These are phyloP conservation scores for Nannospalax galili DNA, from an alignment of 2,113 vertebrate species.

Conservation along the genomic window DNA sequence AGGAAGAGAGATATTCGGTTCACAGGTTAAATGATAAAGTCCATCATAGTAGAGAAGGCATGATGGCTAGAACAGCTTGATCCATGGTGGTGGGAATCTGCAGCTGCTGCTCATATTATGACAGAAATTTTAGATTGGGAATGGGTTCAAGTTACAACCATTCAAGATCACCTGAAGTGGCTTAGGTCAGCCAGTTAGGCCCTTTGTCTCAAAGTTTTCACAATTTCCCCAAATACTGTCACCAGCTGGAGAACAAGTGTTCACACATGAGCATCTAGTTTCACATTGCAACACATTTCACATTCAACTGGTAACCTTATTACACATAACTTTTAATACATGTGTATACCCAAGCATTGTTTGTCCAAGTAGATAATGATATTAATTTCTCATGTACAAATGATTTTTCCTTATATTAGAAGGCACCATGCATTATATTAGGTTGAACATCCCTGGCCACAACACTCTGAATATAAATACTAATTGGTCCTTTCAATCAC, in stretches of 20 bases:
- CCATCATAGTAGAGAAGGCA: background rate
- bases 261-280: background rate
- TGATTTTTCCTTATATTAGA: background rate
- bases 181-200: background rate
- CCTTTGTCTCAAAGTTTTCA: background rate
- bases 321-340: background rate
- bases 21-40: background rate
- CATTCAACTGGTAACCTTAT: background rate
- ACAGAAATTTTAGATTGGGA: background rate
- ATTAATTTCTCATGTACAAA: background rate
- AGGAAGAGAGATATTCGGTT: background rate
- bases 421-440: background rate
- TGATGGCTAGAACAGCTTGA: background rate
- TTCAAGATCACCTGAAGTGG: background rate
- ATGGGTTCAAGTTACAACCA: background rate
- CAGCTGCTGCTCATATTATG: background rate
- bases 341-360: background rate
- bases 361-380: background rate
- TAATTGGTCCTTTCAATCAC: background rate
- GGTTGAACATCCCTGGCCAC: background rate
- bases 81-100: background rate
- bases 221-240: background rate
- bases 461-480: background rate
- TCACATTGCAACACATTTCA: too few species aligned
- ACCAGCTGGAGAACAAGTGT: background rate